These are phyloP conservation scores for Astreopora myriophthalma DNA, from an alignment of 64 coral and sea anemone genomes.

Conservation along the genomic window DNA sequence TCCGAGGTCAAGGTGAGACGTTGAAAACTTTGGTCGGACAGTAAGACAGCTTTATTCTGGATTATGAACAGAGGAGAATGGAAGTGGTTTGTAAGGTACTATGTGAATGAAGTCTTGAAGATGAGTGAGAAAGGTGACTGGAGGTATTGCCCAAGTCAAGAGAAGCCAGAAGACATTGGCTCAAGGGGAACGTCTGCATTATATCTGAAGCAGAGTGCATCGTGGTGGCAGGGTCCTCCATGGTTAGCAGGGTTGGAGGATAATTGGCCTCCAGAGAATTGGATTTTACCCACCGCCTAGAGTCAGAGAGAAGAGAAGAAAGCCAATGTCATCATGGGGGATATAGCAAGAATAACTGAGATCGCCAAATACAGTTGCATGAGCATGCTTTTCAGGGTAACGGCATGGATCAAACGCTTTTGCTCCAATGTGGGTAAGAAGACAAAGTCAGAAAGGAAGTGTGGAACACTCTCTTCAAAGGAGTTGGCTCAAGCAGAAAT, in stretches of 20 bases:
- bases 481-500: constrained; percentile 33
- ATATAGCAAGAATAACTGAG: not conserved
- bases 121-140: not conserved
- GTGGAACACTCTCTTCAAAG: not conserved
- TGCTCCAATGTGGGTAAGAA: not conserved
- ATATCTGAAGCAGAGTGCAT: not conserved
- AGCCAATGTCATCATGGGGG: not conserved
- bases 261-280: not conserved
- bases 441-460: not conserved
- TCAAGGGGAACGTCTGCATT: not conserved
- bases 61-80: constrained; percentile 3
- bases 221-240: not conserved
- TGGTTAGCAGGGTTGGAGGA: not conserved
- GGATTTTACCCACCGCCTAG: not conserved
- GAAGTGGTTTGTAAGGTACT: not conserved
- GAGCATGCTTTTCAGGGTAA: constrained; percentile 37
- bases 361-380: constrained; percentile 54
- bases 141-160: not conserved
- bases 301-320: constrained; percentile 7
- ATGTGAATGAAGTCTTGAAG: constrained; percentile 1
- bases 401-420: constrained; percentile 58
- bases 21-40: not conserved
- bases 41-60: not conserved
- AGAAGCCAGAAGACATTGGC: not conserved
- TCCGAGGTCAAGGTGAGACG: not conserved